Evolutionary conservation across 1,140 invertebrate genomes (phyloP).

Genomic region (Drosophila navojoa): DNA sequence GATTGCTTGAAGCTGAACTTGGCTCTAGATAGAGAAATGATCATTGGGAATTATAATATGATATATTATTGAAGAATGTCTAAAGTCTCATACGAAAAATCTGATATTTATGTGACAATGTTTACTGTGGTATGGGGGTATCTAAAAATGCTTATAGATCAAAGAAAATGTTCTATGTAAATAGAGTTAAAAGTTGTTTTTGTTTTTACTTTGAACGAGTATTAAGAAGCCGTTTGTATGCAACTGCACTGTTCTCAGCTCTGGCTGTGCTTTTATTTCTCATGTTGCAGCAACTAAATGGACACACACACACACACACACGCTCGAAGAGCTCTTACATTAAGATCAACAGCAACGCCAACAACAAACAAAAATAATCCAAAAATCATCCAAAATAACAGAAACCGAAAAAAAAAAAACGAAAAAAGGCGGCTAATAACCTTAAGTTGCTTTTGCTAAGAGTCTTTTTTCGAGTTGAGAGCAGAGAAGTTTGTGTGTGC

Average conservation of each 20-base stretch:
- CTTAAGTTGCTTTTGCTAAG: constrained; percentile 48
- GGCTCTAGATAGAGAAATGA: no score
- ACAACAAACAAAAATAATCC: constrained; percentile 44
- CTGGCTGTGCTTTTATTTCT: constrained; percentile 1
- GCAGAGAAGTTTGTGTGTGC: constrained; percentile 11
- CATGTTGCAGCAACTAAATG: constrained; percentile 16
- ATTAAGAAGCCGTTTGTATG: no score
- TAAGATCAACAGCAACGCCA: constrained; percentile 45
- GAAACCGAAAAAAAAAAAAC: not conserved
- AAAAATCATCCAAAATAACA: constrained; percentile 40
- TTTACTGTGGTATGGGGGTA: no score
- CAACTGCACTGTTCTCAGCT: not conserved
- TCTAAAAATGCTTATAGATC: no score
- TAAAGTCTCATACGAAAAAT: no score
- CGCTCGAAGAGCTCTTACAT: constrained; percentile 32
- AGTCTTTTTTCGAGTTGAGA: constrained; percentile 26
- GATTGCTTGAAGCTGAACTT: no score
- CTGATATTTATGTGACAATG: no score
- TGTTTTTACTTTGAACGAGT: no score
- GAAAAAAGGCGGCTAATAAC: constrained; percentile 58
- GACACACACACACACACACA: constrained; percentile 12
- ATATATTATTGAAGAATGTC: no score
- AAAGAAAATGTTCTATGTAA: no score
- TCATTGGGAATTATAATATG: no score
- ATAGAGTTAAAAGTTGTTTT: no score